Evolutionary conservation across 2,113 vertebrate genomes (phyloP), one percentile per base, ranked within the genome.

Genomic region (Cebidichthys violaceus): DNA sequence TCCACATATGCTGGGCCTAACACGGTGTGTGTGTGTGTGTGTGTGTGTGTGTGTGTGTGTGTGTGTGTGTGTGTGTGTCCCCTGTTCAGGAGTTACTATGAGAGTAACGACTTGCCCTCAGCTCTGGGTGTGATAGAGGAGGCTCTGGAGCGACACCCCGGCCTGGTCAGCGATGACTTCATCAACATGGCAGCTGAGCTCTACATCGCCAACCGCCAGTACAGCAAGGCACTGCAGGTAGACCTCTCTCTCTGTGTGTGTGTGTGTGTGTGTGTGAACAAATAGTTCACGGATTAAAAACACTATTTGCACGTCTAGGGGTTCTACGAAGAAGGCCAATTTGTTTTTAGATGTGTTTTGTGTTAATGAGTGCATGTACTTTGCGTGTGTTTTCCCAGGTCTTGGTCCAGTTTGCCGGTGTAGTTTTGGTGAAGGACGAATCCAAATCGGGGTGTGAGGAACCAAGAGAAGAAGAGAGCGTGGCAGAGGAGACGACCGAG

Each of bases 171-270:
- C 0, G 96, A 97, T 90, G 97, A 99, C 90, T 95, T 97, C 70
- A 93, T 99, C 47, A 99, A 99, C 92, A 98, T 99, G 75, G 96
- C 98, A 3, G 96, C 97, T 2, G 98, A 99, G 54, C 95, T 99
- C 0, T 97, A 96, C 77, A 97, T 99, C 79, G 95, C 97, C 81
- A 98, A 94, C 92, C 97, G 95, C 4, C 96, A 99, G 76, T 96
- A 98, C 50, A 93, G 92, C 81, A 97, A 96, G 92, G 96, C 97
- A 7, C 75, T 99, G 88, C 94, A 97, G 96, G 97, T 99, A n/a
- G 79, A 37, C 4, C 15, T 29, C 4, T n/a, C n/a, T n/a, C n/a
- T n/a, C n/a, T n/a, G n/a, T 20, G 6, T 62, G 29, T 50, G 41
- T 47, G 39, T 45, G 43, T 45, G 39, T 31, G 29, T 52, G 27